Percentiles rank a stretch among this genome's conserved stretches.
Evolutionary conservation across 2,797 vertebrate genomes (phyloP).

Genomic region (Phrynocephalus forsythii): DNA sequence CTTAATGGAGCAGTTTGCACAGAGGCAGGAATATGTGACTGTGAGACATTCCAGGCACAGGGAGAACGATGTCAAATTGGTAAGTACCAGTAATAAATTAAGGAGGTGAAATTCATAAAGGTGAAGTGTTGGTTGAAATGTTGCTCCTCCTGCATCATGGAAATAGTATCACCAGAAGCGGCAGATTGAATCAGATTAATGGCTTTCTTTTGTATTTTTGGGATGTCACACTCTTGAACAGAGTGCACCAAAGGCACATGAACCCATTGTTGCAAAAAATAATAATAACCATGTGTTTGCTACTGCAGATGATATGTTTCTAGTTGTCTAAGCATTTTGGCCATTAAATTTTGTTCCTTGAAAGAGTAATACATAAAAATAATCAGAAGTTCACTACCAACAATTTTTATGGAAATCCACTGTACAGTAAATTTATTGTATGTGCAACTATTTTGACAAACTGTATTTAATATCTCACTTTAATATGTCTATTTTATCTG

Average conservation of each 20-base stretch:
- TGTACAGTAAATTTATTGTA: background rate
- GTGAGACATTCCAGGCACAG: constrained; percentile 94
- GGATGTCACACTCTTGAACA: too few relatives aligned
- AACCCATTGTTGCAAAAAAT: too few relatives aligned
- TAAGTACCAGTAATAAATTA: constrained; percentile 79
- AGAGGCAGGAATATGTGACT: constrained; percentile 92
- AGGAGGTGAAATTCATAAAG: constrained; percentile 36
- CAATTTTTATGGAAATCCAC: background rate
- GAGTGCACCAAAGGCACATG: too few relatives aligned
- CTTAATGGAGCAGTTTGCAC: constrained; percentile 98
- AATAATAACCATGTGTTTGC: too few relatives aligned
- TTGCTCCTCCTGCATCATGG: too few relatives aligned
- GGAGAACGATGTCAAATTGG: constrained; percentile 97
- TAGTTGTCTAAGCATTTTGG: too few relatives aligned
- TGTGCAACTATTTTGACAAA: background rate
- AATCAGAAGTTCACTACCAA: constrained; percentile 27
- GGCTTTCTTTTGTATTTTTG: too few relatives aligned
- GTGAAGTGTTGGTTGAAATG: constrained; percentile 12
- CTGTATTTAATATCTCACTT: background rate
- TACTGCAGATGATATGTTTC: too few relatives aligned
- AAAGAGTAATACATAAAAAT: constrained; percentile 28
- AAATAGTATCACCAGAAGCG: too few relatives aligned
- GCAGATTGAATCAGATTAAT: too few relatives aligned
- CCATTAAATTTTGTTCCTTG: constrained; percentile 31
- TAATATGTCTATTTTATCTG: background rate